Evolutionary conservation across 2,888 invertebrate genomes (phyloP).

Genomic region (Drosophila falleni): DNA sequence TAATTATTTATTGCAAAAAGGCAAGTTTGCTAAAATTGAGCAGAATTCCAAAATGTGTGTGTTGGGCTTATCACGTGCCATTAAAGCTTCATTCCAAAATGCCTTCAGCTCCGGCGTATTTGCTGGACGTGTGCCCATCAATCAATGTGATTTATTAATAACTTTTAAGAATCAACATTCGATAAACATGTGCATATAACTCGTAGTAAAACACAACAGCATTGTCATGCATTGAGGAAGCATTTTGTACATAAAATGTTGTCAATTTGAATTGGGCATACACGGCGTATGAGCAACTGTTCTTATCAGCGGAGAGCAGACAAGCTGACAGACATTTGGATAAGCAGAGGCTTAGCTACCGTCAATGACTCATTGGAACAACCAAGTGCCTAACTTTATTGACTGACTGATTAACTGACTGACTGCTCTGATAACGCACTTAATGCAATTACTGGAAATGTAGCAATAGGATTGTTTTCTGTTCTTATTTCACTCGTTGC

Average conservation of each 20-base stretch:
- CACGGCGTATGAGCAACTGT: constrained; percentile 39
- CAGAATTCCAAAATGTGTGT: constrained; percentile 8
- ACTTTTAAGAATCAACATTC: constrained; percentile 49
- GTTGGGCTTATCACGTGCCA: constrained; percentile 63
- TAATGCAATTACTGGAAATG: constrained; percentile 58
- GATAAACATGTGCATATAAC: constrained; percentile 32
- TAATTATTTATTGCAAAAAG: constrained; percentile 30
- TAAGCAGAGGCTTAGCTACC: constrained; percentile 27
- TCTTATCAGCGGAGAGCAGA: constrained; percentile 15
- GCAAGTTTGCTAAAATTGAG: background rate
- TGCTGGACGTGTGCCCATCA: constrained; percentile 51
- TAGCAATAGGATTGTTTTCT: constrained; percentile 24
- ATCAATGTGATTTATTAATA: constrained; percentile 71
- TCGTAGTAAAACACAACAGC: background rate
- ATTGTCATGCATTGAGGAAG: constrained; percentile 14
- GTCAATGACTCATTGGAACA: constrained; percentile 32
- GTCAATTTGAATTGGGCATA: constrained; percentile 10
- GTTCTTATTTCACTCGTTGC: constrained; percentile 25
- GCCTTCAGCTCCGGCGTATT: constrained; percentile 9
- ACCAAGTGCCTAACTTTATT: background rate
- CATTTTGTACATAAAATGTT: background rate
- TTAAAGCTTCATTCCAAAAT: constrained; percentile 23
- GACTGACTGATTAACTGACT: background rate
- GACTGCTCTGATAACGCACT: constrained; percentile 54
- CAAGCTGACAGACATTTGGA: constrained; percentile 27